Evolutionary conservation across 2,888 invertebrate genomes (phyloP).

Genomic region (Lepidonotus clava): DNA sequence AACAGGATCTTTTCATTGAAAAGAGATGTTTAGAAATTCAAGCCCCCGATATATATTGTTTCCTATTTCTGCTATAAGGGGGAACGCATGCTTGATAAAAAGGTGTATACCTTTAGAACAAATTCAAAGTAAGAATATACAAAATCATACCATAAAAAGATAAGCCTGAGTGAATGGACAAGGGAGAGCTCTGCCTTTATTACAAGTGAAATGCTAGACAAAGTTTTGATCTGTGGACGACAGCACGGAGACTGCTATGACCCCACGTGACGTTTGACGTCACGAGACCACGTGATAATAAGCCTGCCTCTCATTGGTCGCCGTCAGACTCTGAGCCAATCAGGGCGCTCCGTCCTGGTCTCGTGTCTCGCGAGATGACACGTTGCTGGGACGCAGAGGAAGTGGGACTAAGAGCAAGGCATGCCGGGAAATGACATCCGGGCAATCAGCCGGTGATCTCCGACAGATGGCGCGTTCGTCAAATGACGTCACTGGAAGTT

Average conservation of each 20-base stretch:
- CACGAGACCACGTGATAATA: neutral
- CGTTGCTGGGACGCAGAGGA: no score
- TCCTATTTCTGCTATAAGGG: no score
- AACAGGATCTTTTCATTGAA: no score
- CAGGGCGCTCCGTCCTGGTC: neutral
- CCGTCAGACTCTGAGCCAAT: neutral
- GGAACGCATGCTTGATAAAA: no score
- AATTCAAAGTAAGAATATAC: no score
- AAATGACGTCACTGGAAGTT: neutral
- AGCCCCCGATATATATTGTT: no score
- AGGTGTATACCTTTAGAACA: no score
- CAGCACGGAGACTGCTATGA: neutral
- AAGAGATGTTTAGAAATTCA: no score
- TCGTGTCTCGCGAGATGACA: neutral
- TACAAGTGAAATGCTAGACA: neutral
- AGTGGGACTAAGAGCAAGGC: neutral
- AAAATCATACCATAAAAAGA: no score
- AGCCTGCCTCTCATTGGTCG: neutral
- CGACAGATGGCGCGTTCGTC: conserved; percentile 11
- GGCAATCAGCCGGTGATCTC: conserved; percentile 1
- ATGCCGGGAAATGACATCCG: conserved; percentile 12
- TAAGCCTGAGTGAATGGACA: no score
- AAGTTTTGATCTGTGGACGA: neutral
- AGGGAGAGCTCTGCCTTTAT: no score
- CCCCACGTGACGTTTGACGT: neutral